phyloP scores from a whole-genome alignment of 2,888 invertebrate genomes.

The Saturnia japonica region DNA sequence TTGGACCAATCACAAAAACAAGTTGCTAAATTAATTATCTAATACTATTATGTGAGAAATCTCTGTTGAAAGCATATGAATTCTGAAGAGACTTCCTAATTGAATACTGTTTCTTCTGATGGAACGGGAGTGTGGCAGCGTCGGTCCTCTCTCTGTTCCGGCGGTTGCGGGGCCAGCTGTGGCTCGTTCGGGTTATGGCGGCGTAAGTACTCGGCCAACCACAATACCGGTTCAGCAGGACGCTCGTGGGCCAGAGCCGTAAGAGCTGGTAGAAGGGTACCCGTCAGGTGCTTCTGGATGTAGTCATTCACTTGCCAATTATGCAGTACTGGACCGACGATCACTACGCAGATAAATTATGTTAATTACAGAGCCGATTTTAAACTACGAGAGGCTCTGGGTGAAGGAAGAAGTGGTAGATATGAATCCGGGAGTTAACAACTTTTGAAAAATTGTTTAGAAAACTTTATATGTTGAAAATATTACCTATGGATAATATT shows the following conservation, averaged over 20 bases:
- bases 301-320: constrained; percentile 86
- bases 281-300: constrained; percentile 85
- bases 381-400: too few species aligned
- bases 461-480: too few species aligned
- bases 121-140: constrained; percentile 63
- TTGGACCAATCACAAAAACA: constrained; percentile 21
- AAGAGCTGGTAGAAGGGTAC: constrained; percentile 83
- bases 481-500: too few species aligned
- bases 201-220: constrained; percentile 89
- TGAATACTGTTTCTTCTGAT: constrained; percentile 43
- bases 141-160: constrained; percentile 49
- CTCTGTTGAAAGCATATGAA: too few species aligned
- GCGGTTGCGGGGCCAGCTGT: constrained; percentile 51
- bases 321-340: constrained; percentile 86
- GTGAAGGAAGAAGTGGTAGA: too few species aligned
- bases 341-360: constrained; percentile 77
- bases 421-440: too few species aligned
- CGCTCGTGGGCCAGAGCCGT: constrained; percentile 86
- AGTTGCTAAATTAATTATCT: not conserved
- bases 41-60: too few species aligned
- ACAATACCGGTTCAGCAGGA: constrained; percentile 88
- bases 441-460: too few species aligned
- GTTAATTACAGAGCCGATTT: not conserved
- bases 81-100: not conserved
- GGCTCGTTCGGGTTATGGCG: constrained; percentile 90